phyloP scores from a whole-genome alignment of 2,888 invertebrate genomes.

The Horisme vitalbata region DNA sequence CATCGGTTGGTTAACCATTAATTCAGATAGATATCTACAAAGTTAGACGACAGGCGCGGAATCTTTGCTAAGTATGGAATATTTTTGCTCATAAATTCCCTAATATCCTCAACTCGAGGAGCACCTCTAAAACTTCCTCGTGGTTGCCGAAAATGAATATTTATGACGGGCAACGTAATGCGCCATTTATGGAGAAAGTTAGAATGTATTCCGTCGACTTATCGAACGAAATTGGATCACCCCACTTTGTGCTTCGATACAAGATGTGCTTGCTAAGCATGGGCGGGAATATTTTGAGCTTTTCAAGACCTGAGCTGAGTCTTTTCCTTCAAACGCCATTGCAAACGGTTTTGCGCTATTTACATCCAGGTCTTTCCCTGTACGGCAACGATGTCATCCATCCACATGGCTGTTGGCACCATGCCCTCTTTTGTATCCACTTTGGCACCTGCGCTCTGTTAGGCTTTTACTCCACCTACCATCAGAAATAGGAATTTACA shows the following conservation, averaged over 20 bases:
- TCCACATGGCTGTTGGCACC: no score
- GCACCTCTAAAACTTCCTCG: slow-evolving; percentile 73
- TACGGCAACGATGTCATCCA: no score
- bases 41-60: slow-evolving; percentile 25
- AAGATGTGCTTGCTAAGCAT: slow-evolving; percentile 3
- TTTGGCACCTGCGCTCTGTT: no score
- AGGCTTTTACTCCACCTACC: no score
- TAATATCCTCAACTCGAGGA: slow-evolving; percentile 57
- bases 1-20: slow-evolving; percentile 16
- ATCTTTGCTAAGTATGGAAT: slow-evolving; percentile 47
- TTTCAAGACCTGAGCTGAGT: no score
- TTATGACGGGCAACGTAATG: slow-evolving; percentile 76
- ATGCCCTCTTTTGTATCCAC: no score
- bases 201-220: slow-evolving; percentile 68
- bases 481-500: no score
- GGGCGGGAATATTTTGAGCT: not conserved
- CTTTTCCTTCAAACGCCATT: no score
- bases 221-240: slow-evolving; percentile 61
- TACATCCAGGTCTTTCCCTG: no score
- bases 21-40: slow-evolving; percentile 30
- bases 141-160: slow-evolving; percentile 78
- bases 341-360: no score
- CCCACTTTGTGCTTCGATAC: slow-evolving; percentile 39
- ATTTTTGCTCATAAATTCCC: slow-evolving; percentile 78
- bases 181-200: slow-evolving; percentile 79